Percentiles rank a stretch among this genome's conserved stretches.
Evolutionary conservation across 2,113 vertebrate genomes (phyloP).

Genomic region (Lepisosteus osseus): DNA sequence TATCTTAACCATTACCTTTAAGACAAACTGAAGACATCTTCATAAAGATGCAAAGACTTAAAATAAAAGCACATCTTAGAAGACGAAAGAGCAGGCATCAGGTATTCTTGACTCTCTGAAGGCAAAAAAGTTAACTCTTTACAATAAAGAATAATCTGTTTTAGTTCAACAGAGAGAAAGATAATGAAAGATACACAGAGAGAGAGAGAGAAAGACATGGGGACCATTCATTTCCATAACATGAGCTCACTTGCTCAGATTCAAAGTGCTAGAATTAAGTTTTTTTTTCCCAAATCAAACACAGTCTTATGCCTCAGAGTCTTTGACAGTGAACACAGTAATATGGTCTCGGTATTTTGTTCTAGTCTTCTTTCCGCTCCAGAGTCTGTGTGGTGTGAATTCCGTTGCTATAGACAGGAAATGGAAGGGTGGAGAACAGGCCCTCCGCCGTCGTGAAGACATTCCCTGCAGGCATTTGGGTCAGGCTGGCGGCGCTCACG

Average conservation of each 20-base stretch:
- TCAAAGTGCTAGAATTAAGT: slow-evolving; percentile 98
- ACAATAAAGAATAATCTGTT: slow-evolving; percentile 81
- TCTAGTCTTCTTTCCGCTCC: slow-evolving; percentile 96
- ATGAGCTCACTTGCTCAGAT: slow-evolving; percentile 90
- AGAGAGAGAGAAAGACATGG: slow-evolving; percentile 56
- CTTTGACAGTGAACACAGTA: slow-evolving; percentile 79
- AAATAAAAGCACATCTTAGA: slow-evolving; percentile 53
- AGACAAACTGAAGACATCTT: slow-evolving; percentile 84
- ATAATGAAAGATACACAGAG: slow-evolving; percentile 42
- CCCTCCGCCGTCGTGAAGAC: slow-evolving; percentile 97
- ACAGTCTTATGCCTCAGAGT: slow-evolving; percentile 80
- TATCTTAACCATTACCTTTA: slow-evolving; percentile 84
- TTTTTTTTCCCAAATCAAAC: slow-evolving; percentile 71
- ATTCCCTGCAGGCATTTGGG: slow-evolving; percentile 89
- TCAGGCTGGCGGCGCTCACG: slow-evolving; percentile 79
- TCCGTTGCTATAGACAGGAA: slow-evolving; percentile 97
- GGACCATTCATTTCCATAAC: slow-evolving; percentile 75
- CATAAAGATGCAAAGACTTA: slow-evolving; percentile 83
- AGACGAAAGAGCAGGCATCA: slow-evolving; percentile 81
- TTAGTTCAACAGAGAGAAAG: slow-evolving; percentile 68
- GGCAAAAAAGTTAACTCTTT: slow-evolving; percentile 82
- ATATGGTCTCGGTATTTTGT: slow-evolving; percentile 68
- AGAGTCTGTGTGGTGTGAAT: slow-evolving; percentile 94
- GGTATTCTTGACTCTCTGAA: slow-evolving; percentile 81
- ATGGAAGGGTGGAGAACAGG: slow-evolving; percentile 95